Base-by-base conservation (phyloP, 2,888 invertebrate species). In the Lithosia quadra region DNA sequence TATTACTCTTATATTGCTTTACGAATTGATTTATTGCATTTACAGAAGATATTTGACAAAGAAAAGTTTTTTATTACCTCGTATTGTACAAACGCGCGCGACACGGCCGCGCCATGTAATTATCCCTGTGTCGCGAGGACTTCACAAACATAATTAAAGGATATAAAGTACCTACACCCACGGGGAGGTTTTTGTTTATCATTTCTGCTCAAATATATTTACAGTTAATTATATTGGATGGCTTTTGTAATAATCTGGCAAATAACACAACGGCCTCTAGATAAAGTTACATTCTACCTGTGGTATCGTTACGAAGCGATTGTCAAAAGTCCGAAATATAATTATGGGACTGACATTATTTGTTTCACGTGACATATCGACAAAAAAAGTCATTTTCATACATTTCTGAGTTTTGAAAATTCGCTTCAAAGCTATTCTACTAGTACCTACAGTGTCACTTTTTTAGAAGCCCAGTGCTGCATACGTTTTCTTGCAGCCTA, bases 131-230 rank as follows among this genome's bases (percentile, higher is more conserved):
- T 56, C 13, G 55, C 24, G 13, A 24, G 22, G 24, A 56, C 24
- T 56, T 56, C 15, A 56, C 55, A 24, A 56, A 56, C 55, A 9
- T 53, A 56, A 56, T 56, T 56, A 56, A 49, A 8, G 8, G 18
- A 49, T 49, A n/a, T 49, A 49, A 49, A n/a, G 49, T 49, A n/a
- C 49, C 9, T 8, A 8, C 49, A n/a, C n/a, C n/a, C 49, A n/a
- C n/a, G 18, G 49, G 28, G 28, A 28, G 28, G n/a, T 8, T 9
- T n/a, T n/a, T 49, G 49, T 49, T 49, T 49, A 49, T 49, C 18
- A 49, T 49, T 49, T n/a, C 49, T 49, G 49, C n/a, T 49, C 49
- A 49, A 49, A 49, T 49, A 49, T 49, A 49, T 49, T 49, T 49
- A 49, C 5, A n/a, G n/a, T 49, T 49, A n/a, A 49, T 49, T 49